Conservation (phyloP, 2,797 vertebrate genomes). For the Erpetoichthys calabaricus region DNA sequence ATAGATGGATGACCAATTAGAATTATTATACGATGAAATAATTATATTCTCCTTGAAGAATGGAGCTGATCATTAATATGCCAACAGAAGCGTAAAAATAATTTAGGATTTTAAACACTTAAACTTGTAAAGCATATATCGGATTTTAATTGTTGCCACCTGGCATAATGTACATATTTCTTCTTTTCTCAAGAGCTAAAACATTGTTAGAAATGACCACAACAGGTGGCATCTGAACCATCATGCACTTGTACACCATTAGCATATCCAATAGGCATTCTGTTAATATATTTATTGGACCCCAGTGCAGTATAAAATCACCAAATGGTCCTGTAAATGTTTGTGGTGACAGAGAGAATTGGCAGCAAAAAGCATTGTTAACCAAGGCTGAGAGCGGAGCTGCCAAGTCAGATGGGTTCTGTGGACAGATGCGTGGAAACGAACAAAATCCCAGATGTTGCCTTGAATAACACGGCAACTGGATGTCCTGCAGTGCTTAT, state of each 20-base stretch:
- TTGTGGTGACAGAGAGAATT: slow-evolving; percentile 53
- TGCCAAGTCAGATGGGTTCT: slow-evolving; percentile 21
- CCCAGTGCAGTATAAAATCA: slow-evolving; percentile 35
- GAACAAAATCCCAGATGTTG: slow-evolving; percentile 4
- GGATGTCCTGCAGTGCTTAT: too few relatives aligned
- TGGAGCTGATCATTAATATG: too few relatives aligned
- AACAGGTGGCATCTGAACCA: slow-evolving; percentile 46
- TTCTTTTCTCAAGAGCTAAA: not conserved
- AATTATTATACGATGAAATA: too few relatives aligned
- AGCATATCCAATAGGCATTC: slow-evolving; percentile 28
- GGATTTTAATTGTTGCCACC: too few relatives aligned
- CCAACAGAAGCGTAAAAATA: too few relatives aligned
- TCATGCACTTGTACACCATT: slow-evolving; percentile 29
- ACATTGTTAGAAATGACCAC: slow-evolving; percentile 23
- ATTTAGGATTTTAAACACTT: too few relatives aligned
- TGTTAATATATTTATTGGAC: slow-evolving; percentile 57
- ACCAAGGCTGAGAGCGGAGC: slow-evolving; percentile 13
- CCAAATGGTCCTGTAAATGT: slow-evolving; percentile 28
- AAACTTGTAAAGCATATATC: too few relatives aligned
- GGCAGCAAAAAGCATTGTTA: slow-evolving; percentile 27
- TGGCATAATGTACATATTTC: too few relatives aligned
- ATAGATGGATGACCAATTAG: too few relatives aligned
- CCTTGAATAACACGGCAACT: not conserved
- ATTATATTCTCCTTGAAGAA: too few relatives aligned
- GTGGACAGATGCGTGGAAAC: slow-evolving; percentile 22